These are phyloP conservation scores for Sinella curviseta DNA, from an alignment of 1,140 invertebrate species.

Conservation along the genomic window DNA sequence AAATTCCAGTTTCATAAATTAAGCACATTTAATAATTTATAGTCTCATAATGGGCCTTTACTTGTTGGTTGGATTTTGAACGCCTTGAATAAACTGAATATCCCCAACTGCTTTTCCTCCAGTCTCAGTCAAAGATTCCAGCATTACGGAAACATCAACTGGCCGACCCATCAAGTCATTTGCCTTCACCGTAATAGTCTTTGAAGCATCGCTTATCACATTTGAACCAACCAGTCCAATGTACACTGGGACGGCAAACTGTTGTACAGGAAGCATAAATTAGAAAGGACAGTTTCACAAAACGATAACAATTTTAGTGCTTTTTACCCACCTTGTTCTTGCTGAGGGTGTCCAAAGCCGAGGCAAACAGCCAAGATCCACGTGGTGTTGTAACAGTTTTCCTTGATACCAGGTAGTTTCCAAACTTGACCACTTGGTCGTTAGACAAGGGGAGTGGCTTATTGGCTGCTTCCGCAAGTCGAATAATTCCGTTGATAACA, in stretches of 20 bases:
- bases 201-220: conserved; percentile 68
- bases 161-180: conserved; percentile 81
- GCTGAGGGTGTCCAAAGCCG: conserved; percentile 72
- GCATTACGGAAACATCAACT: conserved; percentile 59
- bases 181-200: conserved; percentile 72
- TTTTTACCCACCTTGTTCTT: conserved; percentile 62
- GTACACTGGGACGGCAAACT: conserved; percentile 70
- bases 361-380: conserved; percentile 75
- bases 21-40: too few species aligned
- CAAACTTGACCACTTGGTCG: conserved; percentile 84
- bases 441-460: conserved; percentile 70
- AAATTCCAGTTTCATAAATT: too few species aligned
- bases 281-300: background rate
- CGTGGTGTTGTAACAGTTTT: conserved; percentile 82
- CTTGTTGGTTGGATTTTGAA: conserved; percentile 60
- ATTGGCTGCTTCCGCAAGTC: conserved; percentile 68
- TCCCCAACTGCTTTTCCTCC: conserved; percentile 72
- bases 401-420: conserved; percentile 86
- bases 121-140: conserved; percentile 69
- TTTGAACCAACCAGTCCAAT: conserved; percentile 74
- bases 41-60: conserved; percentile 57
- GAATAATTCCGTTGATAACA: conserved; percentile 72
- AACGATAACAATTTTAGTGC: background rate
- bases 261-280: conserved; percentile 49
- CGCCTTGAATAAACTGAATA: conserved; percentile 72